Evolutionary conservation across 2,113 vertebrate species (phyloP).

Genomic region (Campylorhamphus procurvoides): DNA sequence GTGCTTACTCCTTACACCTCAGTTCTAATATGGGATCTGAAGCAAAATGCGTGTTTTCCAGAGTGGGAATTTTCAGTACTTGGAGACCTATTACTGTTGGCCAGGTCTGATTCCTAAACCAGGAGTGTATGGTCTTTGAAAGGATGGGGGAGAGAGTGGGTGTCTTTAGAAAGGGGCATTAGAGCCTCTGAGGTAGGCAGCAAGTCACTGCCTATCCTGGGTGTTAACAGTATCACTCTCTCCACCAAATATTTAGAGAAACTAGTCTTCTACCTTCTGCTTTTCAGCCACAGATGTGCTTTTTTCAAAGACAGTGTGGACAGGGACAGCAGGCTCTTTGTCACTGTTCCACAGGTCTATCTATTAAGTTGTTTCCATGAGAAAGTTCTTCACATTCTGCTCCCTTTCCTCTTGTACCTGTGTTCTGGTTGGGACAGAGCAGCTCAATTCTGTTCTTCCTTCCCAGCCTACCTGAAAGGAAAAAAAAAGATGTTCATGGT

Average conservation of each 20-base stretch:
- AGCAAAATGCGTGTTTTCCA: neutral
- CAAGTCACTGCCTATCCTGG: accelerated
- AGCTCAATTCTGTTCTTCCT: neutral
- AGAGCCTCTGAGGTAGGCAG: neutral
- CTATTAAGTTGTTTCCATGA: neutral
- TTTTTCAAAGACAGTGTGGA: neutral
- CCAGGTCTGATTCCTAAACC: neutral
- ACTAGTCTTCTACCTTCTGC: neutral
- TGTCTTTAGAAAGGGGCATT: neutral
- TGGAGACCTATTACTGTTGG: accelerated
- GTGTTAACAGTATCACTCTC: neutral
- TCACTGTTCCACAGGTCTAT: neutral
- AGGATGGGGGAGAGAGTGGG: neutral
- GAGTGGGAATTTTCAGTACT: neutral
- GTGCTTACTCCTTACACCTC: neutral
- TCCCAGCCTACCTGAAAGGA: neutral
- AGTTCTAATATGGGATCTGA: neutral
- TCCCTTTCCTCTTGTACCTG: neutral
- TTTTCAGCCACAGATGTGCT: neutral
- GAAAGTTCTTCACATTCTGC: neutral
- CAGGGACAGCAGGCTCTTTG: neutral
- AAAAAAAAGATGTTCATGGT: accelerated
- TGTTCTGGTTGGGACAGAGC: neutral
- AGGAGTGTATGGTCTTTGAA: neutral
- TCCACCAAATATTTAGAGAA: neutral